Evolutionary conservation across 2,888 invertebrate species (phyloP), one percentile per base, ranked within the genome.

Genomic region (Zygogramma bicolorata): DNA sequence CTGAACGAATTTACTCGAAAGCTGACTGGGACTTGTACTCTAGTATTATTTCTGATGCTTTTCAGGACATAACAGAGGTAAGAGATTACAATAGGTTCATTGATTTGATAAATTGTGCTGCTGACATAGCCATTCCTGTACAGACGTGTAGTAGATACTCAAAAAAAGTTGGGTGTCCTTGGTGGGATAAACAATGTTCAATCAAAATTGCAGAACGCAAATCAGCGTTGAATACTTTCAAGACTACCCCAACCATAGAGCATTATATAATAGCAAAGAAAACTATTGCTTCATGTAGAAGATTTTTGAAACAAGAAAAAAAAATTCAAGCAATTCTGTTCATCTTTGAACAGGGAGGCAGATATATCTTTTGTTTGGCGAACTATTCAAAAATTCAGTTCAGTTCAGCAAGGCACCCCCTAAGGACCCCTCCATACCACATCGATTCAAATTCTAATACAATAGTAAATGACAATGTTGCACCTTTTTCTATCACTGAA

Each of bases 301-400:
- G 27, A 27, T 31, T 49, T 22, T 15, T 57, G 13, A 57, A 46
- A 53, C 53, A 65, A 53, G 57, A 25, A 65, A 65, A 31, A 6
- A n/a, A 49, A 38, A 53, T 71, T 71, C 40, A 46, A 22, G 27
- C 8, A n/a, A 4, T 71, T 67, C 20, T 67, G 70, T n/a, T 31
- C 22, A 27, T 29, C 53, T 2, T 22, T 71, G 5, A 71, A 67
- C 38, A 59, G 67, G 49, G 49, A 66, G 5, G 42, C 71, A 7
- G 31, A 66, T 25, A 46, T 25, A n/a, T 29, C 61, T 2, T 34
- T 49, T 13, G 63, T 65, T 5, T 69, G 69, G 65, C 53, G 57
- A 1, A 63, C n/a, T 10, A 22, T 69, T 6, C 66, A 60, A 61
- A 71, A 60, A 34, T 67, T 66, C 20, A n/a, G n/a, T n/a, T n/a